These are phyloP conservation scores for Pelusios castaneus DNA, from an alignment of 2,113 vertebrate species.

Conservation along the genomic window DNA sequence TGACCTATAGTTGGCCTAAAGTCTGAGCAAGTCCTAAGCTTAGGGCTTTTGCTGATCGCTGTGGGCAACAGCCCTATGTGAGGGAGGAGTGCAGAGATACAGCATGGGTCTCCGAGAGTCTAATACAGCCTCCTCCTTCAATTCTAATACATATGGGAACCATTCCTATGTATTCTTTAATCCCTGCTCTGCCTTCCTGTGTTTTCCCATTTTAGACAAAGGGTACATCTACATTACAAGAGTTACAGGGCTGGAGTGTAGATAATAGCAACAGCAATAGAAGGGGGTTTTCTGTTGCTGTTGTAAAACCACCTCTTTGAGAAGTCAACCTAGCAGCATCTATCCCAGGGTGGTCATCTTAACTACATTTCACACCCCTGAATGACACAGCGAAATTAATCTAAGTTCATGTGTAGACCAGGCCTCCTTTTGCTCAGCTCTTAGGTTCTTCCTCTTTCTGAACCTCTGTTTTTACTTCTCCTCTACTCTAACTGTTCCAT, in stretches of 20 bases:
- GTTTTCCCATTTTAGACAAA: not conserved
- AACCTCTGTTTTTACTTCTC: not conserved
- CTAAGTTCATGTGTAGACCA: not conserved
- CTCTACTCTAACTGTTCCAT: no score
- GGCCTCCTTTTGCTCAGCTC: not conserved
- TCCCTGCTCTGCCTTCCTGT: not conserved
- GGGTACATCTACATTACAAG: not conserved
- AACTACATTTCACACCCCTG: not conserved
- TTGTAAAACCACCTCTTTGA: not conserved
- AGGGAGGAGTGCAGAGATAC: not conserved
- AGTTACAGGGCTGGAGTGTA: no score
- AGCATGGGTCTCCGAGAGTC: not conserved
- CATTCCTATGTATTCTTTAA: no score
- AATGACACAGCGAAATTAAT: not conserved
- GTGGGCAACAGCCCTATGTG: fast-evolving
- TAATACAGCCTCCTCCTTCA: not conserved
- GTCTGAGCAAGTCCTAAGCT: not conserved
- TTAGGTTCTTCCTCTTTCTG: not conserved
- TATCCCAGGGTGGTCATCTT: not conserved
- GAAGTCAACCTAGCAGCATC: not conserved
- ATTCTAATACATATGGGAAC: not conserved
- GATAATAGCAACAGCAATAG: no score
- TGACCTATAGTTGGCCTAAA: not conserved
- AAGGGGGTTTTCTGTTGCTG: no score
- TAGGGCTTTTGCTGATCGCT: not conserved